Percentiles rank a stretch among this genome's conserved stretches.
These are phyloP conservation scores for Stegana nigrithorax DNA, from an alignment of 2,888 invertebrate genomes.

Conservation along the genomic window DNA sequence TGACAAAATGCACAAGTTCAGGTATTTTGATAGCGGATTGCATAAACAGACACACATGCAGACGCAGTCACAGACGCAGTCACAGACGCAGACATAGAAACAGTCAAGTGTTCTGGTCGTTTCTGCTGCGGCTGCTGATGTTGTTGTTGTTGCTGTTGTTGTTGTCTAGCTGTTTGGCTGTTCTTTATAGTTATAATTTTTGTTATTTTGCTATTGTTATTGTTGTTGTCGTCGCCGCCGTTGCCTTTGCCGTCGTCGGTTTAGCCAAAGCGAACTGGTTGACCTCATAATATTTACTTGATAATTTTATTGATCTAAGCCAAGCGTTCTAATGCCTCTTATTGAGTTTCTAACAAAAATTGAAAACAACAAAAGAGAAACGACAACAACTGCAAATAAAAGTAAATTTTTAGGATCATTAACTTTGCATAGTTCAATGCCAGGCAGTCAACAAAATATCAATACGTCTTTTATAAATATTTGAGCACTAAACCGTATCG, in stretches of 20 bases:
- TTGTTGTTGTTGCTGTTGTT: background rate
- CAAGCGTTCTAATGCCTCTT: slow-evolving; percentile 41
- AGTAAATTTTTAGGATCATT: slow-evolving; percentile 39
- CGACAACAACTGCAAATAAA: background rate
- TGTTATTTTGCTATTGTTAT: background rate
- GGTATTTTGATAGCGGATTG: too few species aligned
- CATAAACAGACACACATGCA: too few species aligned
- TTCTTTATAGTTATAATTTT: background rate
- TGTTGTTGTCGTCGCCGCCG: background rate
- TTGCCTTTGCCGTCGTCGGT: slow-evolving; percentile 3
- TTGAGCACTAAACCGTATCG: background rate
- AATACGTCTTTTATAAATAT: background rate
- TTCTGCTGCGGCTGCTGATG: too few species aligned
- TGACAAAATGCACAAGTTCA: too few species aligned
- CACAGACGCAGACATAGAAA: background rate
- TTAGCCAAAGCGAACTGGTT: slow-evolving; percentile 49
- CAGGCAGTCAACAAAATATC: slow-evolving; percentile 25
- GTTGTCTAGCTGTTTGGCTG: background rate
- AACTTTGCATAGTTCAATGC: slow-evolving; percentile 47
- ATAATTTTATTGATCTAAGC: slow-evolving; percentile 37
- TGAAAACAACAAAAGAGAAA: background rate
- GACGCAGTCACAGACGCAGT: background rate
- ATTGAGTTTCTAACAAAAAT: slow-evolving; percentile 3
- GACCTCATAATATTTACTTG: slow-evolving; percentile 52
- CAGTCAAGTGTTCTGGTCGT: too few species aligned